Evolutionary conservation across 53 echinoderm and acorn worm species (phyloP), one percentile per base, ranked within the genome.

Genomic region (Echinometra lucunter): DNA sequence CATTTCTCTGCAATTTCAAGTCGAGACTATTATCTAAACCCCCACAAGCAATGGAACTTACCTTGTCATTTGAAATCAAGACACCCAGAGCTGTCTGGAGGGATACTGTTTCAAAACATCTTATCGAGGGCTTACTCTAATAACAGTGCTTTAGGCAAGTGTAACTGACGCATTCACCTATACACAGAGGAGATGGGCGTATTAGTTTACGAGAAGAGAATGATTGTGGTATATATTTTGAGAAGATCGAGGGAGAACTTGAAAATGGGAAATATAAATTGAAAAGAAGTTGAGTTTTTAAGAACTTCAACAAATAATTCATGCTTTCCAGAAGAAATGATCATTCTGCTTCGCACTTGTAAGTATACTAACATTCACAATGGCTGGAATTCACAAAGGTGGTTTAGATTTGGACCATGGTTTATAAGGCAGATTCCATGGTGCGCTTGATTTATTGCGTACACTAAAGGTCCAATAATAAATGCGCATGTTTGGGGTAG

Each of bases 41-140:
- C 8, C 47, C 11, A 13, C 12, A 81, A 4, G 81, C 23, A n/a
- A 3, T 21, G 81, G 21, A 13, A 53, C 53, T 42, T n/a, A 23
- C 8, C 32, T 70, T 72, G 72, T 35, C 72, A 81, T 81, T 81
- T 44, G 81, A 81, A 81, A 81, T 81, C 27, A 81, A 81, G 81
- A 81, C 40, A 81, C 6, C 44, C 21, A 40, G 12, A 78, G 49
- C 45, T 15, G 30, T 85, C 85, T 85, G 1, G 30, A 6, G 28
- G 27, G 49, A 85, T 85, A 85, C 44, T n/a, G 49, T 85, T 85
- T 85, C 85, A 85, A 47, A 85, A 85, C 85, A 85, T 47, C 11
- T 85, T 49, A 25, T 85, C 45, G 49, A 85, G 28, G 45, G 49
- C 45, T n/a, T n/a, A n/a, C n/a, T 85, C 49, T 47, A 9, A 49